Percentiles rank a stretch among this genome's conserved stretches.
Conservation (phyloP, 2,113 vertebrate genomes). For the Ictidomys tridecemlineatus region DNA sequence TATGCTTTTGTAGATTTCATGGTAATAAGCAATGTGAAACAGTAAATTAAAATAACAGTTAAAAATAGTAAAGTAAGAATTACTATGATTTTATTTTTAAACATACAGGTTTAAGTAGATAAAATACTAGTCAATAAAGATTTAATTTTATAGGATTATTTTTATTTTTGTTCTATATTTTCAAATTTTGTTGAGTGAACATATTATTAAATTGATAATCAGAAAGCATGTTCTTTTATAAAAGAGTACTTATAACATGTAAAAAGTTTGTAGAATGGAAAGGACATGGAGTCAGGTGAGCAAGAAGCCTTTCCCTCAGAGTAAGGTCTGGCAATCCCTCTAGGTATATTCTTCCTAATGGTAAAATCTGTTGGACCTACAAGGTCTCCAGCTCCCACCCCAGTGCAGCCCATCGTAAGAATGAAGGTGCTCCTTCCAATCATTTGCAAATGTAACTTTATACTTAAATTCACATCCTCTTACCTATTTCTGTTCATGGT, state of each 20-base stretch:
- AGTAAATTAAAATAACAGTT: neutral
- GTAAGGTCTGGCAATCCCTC: neutral
- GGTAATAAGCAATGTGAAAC: neutral
- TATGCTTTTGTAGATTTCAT: neutral
- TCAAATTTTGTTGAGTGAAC: neutral
- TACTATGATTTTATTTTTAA: neutral
- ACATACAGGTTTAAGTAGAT: neutral
- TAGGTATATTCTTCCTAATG: neutral
- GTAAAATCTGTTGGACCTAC: neutral
- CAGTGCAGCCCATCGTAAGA: neutral
- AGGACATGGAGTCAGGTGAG: neutral
- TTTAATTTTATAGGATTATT: neutral
- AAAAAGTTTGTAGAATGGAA: neutral
- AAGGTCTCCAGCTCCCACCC: too few species aligned
- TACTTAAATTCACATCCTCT: neutral
- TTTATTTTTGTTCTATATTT: conserved; percentile 13
- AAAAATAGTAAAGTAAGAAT: neutral
- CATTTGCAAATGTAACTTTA: neutral
- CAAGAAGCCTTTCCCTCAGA: neutral
- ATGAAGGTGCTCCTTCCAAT: neutral
- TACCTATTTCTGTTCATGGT: neutral
- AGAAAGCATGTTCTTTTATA: neutral
- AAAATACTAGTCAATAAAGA: neutral
- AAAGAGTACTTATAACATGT: neutral
- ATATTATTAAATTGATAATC: neutral